A percentile compares a stretch with the other conserved stretches of the same genome.
Evolutionary conservation across 1,140 invertebrate species (phyloP).

Genomic region (Drosophila lini): DNA sequence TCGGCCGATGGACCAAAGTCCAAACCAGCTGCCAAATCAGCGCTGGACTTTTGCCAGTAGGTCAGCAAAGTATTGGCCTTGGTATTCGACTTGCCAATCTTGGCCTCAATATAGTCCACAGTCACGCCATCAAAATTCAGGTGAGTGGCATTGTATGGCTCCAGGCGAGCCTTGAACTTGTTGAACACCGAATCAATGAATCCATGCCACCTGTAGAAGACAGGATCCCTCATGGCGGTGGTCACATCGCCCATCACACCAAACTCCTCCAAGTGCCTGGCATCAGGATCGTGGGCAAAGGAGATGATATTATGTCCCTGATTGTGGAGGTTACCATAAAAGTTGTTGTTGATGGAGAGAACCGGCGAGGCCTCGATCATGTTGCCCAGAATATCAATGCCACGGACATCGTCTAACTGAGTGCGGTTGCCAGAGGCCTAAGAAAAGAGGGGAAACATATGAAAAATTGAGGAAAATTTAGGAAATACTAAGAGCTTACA

Average conservation of each 20-base stretch:
- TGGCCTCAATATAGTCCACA: conserved; percentile 82
- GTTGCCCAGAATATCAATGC: conserved; percentile 88
- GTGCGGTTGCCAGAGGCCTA: conserved; percentile 62
- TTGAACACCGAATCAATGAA: conserved; percentile 88
- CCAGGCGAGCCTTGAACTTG: conserved; percentile 87
- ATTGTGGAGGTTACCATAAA: conserved; percentile 89
- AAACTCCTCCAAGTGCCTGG: conserved; percentile 87
- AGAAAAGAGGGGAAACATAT: not conserved
- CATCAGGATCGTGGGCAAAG: conserved; percentile 88
- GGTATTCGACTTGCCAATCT: conserved; percentile 71
- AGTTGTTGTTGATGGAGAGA: conserved; percentile 86
- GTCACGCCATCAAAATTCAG: conserved; percentile 81
- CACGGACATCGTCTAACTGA: conserved; percentile 68
- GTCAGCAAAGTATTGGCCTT: conserved; percentile 85
- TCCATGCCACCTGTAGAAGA: conserved; percentile 90
- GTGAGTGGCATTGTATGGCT: conserved; percentile 86
- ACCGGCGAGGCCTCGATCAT: conserved; percentile 86
- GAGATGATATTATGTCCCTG: conserved; percentile 87
- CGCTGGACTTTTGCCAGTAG: conserved; percentile 87
- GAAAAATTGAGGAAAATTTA: too few species aligned
- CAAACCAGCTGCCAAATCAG: conserved; percentile 87
- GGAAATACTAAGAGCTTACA: conserved; percentile 69
- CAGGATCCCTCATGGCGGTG: conserved; percentile 89
- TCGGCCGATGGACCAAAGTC: conserved; percentile 86
- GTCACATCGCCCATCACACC: conserved; percentile 88